Evolutionary conservation across 2,888 invertebrate species (phyloP), one percentile per base, ranked within the genome.

Genomic region (Clostera curtula): DNA sequence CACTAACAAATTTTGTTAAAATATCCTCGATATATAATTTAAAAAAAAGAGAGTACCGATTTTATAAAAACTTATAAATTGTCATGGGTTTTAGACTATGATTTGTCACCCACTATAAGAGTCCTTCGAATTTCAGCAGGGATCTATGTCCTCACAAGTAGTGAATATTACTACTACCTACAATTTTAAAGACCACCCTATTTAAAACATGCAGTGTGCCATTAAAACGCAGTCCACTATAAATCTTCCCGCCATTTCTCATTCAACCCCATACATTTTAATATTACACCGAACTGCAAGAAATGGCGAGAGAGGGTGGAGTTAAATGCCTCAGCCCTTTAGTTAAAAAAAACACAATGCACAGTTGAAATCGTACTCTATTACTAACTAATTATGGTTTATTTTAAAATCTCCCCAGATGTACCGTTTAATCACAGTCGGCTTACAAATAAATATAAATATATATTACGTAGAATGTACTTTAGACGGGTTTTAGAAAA

Each of bases 281-380:
- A 76, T 79, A 80, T 75, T 76, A 74, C 71, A 80, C 73, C 63
- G 66, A 67, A 54, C 68, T 70, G 74, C 77, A 82, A 82, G 80
- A 82, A 79, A 80, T 73, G 77, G 76, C 71, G 52, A 50, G 63
- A 57, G 72, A 61, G 76, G 75, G 77, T 62, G 75, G 75, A 51
- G 65, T 65, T 69, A 68, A 77, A 75, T 66, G 76, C 77, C 76
- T 74, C 61, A 66, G 52, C 51, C 49, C 39, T 51, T 45, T 61
- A 68, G 61, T 49, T 59, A 43, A 59, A 70, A 72, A 72, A 66
- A 54, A 47, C 43, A 34, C 5, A 11, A 36, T 8, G 18, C 12
- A 17, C 13, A 24, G 10, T 36, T 48, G 37, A 68, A 49, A 43
- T 43, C 35, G 16, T 52, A 53, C 50, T 43, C 36, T 59, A 49